These are phyloP conservation scores for Amphiprion ocellaris DNA, from an alignment of 2,113 vertebrate genomes.

Conservation along the genomic window DNA sequence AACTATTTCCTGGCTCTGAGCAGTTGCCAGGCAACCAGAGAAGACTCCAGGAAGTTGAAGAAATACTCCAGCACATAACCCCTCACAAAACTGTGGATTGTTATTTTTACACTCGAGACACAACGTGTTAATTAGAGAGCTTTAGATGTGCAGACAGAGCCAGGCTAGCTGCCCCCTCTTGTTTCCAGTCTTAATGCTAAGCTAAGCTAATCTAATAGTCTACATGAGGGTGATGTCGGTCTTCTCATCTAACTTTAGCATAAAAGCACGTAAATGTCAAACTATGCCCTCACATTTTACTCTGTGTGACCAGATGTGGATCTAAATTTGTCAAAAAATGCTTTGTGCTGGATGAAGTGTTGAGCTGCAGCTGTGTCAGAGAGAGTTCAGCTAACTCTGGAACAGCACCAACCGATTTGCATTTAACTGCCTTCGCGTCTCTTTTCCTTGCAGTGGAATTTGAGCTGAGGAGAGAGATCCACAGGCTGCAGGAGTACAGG, in stretches of 20 bases:
- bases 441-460: constrained; percentile 90
- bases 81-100: too few species aligned
- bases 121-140: too few species aligned
- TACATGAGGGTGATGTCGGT: too few species aligned
- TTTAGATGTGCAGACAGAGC: too few species aligned
- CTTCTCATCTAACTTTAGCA: neutral
- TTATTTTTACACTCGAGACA: constrained; percentile 2
- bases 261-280: neutral
- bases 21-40: constrained; percentile 15
- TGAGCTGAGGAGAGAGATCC: constrained; percentile 95
- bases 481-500: constrained; percentile 94
- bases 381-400: constrained; percentile 13
- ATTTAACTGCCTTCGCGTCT: constrained; percentile 25
- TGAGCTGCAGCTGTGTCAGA: neutral
- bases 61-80: neutral
- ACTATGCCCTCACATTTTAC: neutral
- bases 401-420: neutral
- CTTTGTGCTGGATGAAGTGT: neutral
- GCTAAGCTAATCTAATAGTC: too few species aligned
- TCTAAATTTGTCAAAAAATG: neutral
- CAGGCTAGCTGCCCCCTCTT: too few species aligned
- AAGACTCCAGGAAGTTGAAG: neutral
- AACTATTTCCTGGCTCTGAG: neutral
- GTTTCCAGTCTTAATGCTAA: too few species aligned
- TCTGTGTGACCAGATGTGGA: neutral